Base-by-base conservation (phyloP, 1,140 invertebrate species). In the Panagrolaimus sp. region DNA sequence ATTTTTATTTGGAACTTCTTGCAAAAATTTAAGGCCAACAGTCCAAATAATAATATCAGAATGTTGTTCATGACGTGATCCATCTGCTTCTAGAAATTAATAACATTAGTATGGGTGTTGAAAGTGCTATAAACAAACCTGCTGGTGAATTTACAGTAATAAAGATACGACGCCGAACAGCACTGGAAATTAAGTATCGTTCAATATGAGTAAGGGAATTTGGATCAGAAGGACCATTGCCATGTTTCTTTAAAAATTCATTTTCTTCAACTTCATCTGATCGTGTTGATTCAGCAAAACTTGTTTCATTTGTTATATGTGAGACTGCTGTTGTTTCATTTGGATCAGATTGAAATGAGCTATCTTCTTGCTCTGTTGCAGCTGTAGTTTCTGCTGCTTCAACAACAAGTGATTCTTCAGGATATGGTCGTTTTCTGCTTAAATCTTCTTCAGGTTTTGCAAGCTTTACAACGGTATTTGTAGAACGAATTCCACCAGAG, bases 41-140 rank as follows among this genome's bases (percentile, higher is more conserved):
- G 72, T 73, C 72, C 72, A 73, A 46, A 68, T 76, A 16, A 73
- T 65, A 8, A 73, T 73, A 25, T 73, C 72, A 25, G 72, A 75
- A 65, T 72, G 44, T 5, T 48, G 20, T 53, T 73, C 72, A 47
- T 75, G 63, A 13, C 62, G 65, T 42, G 72, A 75, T 9, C 62
- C 70, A n/a, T 69, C 47, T 5, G 14, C 65, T 27, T 27, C 27
- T 43, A 16, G 46, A 72, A 61, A 71, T n/a, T n/a, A n/a, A 70
- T n/a, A 23, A 63, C 2, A 38, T 38, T 38, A 38, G 31, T 57
- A 57, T 14, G 9, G 8, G 2, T 4, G 51, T 3, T n/a, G n/a
- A 9, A n/a, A 1, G n/a, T 23, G 2, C 11, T 38, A 38, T 4
- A 38, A 38, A 38, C 67, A 13, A 14, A 68, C 67, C 42, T 44